Base-by-base conservation (phyloP, 1,140 invertebrate genomes). In the Aphelenchoides fujianensis region DNA sequence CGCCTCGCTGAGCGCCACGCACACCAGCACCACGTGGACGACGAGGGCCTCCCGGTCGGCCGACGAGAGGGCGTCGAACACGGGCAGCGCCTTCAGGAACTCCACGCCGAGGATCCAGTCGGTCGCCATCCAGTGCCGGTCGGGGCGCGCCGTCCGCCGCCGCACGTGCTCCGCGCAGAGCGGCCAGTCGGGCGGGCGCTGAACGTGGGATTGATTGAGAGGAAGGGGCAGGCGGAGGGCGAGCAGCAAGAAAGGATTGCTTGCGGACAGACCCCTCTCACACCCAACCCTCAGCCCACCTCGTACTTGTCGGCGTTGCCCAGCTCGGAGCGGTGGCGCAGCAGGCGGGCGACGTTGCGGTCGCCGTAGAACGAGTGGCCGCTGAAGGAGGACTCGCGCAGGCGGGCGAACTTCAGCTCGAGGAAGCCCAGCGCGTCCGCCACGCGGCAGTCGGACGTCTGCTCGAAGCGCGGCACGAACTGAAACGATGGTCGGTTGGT, bases 271-370 rank as follows among this genome's bases (percentile, higher is more conserved):
- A n/a, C n/a, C n/a, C n/a, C n/a, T n/a, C n/a, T n/a, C n/a, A n/a
- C n/a, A n/a, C n/a, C n/a, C n/a, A n/a, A n/a, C n/a, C n/a, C n/a
- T n/a, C n/a, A n/a, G n/a, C n/a, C n/a, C n/a, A n/a, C n/a, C n/a
- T n/a, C n/a, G 41, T 48, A 48, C 23, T 48, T 48, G 41, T 48
- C 41, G 41, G 41, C 41, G 41, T 48, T 48, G 41, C 41, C 41
- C 12, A 48, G 41, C 23, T 48, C 41, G 23, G 12, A 12, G 41
- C 41, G 41, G 12, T 23, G 12, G 12, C 23, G 12, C 23, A 48
- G 23, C 12, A 48, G 12, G 41, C 23, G 12, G 23, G 12, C 12
- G 23, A 48, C 23, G 41, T 48, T 23, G 12, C 12, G 41, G 41
- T 48, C 41, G n/a, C n/a, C n/a, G 41, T 48, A 48, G 12, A 48